These are phyloP conservation scores for Zygogramma bicolorata DNA, from an alignment of 2,888 invertebrate genomes.

Conservation along the genomic window DNA sequence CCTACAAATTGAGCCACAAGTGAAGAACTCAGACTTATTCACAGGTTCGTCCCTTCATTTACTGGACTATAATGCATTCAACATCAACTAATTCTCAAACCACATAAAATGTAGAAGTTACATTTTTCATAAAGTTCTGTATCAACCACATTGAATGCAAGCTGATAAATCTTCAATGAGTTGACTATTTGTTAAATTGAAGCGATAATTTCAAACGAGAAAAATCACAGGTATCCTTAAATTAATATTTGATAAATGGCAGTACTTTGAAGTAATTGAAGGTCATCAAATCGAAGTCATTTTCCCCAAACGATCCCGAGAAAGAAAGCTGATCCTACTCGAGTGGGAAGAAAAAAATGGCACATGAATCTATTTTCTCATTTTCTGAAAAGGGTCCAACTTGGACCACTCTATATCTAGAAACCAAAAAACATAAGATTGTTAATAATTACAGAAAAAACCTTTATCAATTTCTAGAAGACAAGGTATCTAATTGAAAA, in stretches of 20 bases:
- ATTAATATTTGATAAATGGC: slow-evolving; percentile 28
- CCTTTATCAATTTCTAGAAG: too few relatives aligned
- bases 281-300: not conserved
- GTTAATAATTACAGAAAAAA: too few relatives aligned
- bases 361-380: too few relatives aligned
- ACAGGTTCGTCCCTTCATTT: too few relatives aligned
- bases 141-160: not conserved
- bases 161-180: not conserved
- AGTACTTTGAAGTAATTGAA: not conserved
- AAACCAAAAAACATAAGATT: too few relatives aligned
- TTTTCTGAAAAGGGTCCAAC: too few relatives aligned
- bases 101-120: not conserved
- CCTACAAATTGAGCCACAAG: too few relatives aligned
- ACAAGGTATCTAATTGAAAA: too few relatives aligned
- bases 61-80: not conserved
- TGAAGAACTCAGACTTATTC: too few relatives aligned
- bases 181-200: not conserved
- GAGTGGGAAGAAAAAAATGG: not conserved
- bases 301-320: not conserved
- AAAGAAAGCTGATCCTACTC: not conserved
- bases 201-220: slow-evolving; percentile 18
- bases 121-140: not conserved
- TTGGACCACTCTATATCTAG: too few relatives aligned
- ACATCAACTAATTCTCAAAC: not conserved
- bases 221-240: slow-evolving; percentile 45